These are phyloP conservation scores for Stenodera caucasica DNA, from an alignment of 2,888 invertebrate species.

Conservation along the genomic window DNA sequence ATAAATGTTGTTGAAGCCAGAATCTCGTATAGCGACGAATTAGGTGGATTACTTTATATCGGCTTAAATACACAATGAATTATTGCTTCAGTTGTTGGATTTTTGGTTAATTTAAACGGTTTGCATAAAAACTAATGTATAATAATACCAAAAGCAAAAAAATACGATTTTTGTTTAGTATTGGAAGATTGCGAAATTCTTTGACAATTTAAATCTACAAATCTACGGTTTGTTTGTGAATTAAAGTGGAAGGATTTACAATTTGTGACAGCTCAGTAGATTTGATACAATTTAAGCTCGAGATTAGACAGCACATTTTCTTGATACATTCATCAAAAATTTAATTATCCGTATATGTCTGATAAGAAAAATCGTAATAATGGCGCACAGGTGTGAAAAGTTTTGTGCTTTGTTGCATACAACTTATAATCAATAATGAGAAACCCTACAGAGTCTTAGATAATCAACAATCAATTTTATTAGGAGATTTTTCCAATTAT, in stretches of 20 bases:
- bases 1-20: constrained; percentile 11
- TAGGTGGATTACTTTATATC: constrained; percentile 39
- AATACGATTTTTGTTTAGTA: no score
- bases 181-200: no score
- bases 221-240: neutral
- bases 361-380: neutral
- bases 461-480: neutral
- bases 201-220: no score
- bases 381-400: neutral
- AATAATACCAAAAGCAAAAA: no score
- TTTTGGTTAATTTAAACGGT: constrained; percentile 4
- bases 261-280: neutral
- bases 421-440: neutral
- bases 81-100: constrained; percentile 27
- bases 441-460: neutral
- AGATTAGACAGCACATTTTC: neutral
- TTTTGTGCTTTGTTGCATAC: neutral
- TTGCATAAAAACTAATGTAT: constrained; percentile 4
- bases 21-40: constrained; percentile 24
- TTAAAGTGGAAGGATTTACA: neutral
- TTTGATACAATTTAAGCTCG: neutral
- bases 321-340: neutral
- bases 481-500: neutral
- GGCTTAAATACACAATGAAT: constrained; percentile 39
- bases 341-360: neutral